Base-by-base conservation (phyloP, 2,797 vertebrate genomes). In the Paguma larvata region DNA sequence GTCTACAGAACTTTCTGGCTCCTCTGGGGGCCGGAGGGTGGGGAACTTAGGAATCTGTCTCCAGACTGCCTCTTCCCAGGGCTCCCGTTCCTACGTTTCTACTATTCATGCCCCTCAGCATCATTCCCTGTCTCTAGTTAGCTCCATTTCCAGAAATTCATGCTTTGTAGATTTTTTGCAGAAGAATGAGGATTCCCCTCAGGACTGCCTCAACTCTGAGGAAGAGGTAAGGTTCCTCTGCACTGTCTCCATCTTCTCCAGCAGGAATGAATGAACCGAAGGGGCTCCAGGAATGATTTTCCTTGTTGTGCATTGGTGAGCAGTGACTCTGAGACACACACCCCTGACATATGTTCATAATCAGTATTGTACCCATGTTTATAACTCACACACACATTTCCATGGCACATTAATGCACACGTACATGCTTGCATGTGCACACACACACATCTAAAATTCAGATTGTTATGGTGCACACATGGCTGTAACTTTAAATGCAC, bases 201-300 rank as follows among this genome's bases (percentile, higher is more conserved):
- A 90, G 48, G 38, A 89, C 11, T 89, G n/a, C 44, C 68, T 95
- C 44, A 94, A 73, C n/a, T 90, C 32, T 44, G 67, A 95, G 62
- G 89, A 44, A 97, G 85, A 93, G 23, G 21, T 93, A n/a, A 95
- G 73, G 25, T 23, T 94, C 32, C 46, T 84, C 78, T 72, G 79
- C 9, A 83, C 68, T 38, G 46, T 48, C 63, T 93, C 85, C 68
- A 41, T 86, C 56, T 90, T 97, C 85, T 83, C 84, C 85, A 92
- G 73, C 65, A 96, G 70, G 62, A 95, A 67, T 75, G 6, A 73
- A 46, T 25, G 2, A 77, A 90, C 6, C 34, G 73, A 93, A 91
- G 67, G 77, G 46, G 65, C 46, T 75, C 79, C 83, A 92, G 82
- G 77, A 95, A 87, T 83, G 62, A 53, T 87, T 89, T 94, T 75